These are phyloP conservation scores for Turnix velox DNA, from an alignment of 2,113 vertebrate genomes.

Conservation along the genomic window DNA sequence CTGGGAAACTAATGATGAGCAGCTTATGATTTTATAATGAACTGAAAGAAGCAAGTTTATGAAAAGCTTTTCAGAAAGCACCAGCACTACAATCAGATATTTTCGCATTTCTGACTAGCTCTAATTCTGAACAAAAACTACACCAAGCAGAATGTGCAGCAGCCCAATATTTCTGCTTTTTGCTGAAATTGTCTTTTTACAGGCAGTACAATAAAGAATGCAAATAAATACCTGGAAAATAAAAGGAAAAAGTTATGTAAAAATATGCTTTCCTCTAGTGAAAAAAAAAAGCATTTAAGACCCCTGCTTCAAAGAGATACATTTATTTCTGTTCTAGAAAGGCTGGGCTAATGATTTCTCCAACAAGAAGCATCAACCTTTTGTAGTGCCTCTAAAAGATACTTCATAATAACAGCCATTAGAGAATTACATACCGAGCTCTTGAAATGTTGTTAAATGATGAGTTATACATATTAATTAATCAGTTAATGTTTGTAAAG, in stretches of 20 bases:
- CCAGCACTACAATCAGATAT: neutral
- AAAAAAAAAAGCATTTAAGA: neutral
- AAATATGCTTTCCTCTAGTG: neutral
- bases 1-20: neutral
- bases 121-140: neutral
- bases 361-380: neutral
- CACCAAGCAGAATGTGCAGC: neutral
- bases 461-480: constrained; percentile 19
- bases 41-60: neutral
- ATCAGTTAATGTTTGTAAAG: neutral
- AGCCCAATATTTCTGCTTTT: neutral
- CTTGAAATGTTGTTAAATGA: neutral
- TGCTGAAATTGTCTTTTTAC: neutral
- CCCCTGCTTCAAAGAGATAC: neutral
- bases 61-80: neutral
- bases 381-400: neutral
- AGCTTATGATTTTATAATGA: neutral
- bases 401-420: neutral
- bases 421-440: neutral
- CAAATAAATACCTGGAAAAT: neutral
- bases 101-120: constrained; percentile 21
- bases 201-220: neutral
- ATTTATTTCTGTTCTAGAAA: neutral
- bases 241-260: neutral
- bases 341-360: neutral